phyloP scores from a whole-genome alignment of 2,113 vertebrate species.

The Lagopus muta region DNA sequence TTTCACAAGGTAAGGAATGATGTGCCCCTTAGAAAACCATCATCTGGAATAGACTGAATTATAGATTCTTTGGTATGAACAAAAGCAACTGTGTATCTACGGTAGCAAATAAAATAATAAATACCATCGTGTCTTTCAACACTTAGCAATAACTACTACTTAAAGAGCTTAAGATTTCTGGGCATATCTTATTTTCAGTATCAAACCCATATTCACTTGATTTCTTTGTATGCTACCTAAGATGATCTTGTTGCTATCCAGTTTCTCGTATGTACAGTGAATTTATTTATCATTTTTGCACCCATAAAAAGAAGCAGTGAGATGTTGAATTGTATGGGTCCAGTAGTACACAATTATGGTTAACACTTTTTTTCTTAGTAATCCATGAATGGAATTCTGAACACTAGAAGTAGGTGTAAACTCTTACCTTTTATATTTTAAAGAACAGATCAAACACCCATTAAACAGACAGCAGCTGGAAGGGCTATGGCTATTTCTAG shows the following conservation, averaged over 20 bases:
- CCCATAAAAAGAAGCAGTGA: background rate
- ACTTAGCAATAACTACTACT: background rate
- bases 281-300: background rate
- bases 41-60: background rate
- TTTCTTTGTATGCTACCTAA: background rate
- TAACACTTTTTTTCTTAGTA: background rate
- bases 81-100: background rate
- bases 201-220: background rate
- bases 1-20: background rate
- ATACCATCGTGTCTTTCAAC: background rate
- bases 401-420: background rate
- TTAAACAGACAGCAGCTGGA: background rate
- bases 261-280: background rate
- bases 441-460: background rate
- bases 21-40: background rate
- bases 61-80: background rate
- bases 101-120: background rate
- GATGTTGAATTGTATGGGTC: background rate
- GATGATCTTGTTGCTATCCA: background rate
- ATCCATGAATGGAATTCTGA: background rate
- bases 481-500: constrained; percentile 41
- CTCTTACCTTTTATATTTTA: background rate
- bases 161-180: background rate
- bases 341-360: background rate
- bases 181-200: background rate